Evolutionary conservation across 2,113 vertebrate genomes (phyloP).

Genomic region (Chaetops frenatus): DNA sequence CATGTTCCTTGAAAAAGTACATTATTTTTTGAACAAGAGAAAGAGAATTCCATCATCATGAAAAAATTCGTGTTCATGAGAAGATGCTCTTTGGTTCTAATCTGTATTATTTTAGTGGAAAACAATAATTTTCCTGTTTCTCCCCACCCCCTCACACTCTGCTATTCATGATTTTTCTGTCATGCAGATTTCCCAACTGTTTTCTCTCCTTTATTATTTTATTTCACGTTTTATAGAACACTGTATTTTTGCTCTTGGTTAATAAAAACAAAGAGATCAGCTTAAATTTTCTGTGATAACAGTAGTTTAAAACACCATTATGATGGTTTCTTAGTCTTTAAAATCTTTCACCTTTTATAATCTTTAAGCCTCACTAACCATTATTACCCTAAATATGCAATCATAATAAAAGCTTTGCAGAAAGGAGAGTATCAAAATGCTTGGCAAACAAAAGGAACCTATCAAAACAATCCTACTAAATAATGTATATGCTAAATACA

Average conservation of each 20-base stretch:
- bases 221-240: not conserved
- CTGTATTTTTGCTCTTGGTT: not conserved
- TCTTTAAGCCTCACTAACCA: not conserved
- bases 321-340: not conserved
- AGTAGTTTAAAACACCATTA: not conserved
- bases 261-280: not conserved
- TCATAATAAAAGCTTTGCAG: not conserved
- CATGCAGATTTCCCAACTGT: not conserved
- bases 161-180: not conserved
- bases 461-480: not conserved
- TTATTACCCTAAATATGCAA: not conserved
- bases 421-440: not conserved
- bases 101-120: not conserved
- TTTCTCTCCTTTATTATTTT: not conserved
- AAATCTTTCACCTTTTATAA: slow-evolving; percentile 14
- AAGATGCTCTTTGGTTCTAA: not conserved
- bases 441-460: not conserved
- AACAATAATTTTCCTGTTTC: not conserved
- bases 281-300: not conserved
- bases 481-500: not conserved
- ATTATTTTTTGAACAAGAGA: not conserved
- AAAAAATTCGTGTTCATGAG: not conserved
- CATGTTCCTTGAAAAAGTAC: not conserved
- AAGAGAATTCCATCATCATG: not conserved
- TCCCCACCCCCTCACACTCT: not conserved